Evolutionary conservation across 2,797 vertebrate species (phyloP).

Genomic region (Glossophaga mutica): DNA sequence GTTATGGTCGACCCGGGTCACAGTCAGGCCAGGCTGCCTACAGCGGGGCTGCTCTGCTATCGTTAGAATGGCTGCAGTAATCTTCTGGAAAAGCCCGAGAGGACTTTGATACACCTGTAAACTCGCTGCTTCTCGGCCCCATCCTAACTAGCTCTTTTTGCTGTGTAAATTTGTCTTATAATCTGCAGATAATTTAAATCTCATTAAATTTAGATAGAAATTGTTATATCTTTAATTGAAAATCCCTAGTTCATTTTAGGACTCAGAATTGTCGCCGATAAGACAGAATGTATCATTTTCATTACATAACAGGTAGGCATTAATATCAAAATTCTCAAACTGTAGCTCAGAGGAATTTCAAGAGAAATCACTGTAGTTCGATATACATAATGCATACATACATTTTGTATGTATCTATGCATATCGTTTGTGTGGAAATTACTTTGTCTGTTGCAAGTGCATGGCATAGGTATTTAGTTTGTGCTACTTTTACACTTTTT

Average conservation of each 20-base stretch:
- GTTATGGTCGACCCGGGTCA: not conserved
- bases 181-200: not conserved
- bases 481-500: slow-evolving; percentile 64
- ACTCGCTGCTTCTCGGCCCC: not conserved
- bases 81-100: not conserved
- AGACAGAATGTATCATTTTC: not conserved
- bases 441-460: not conserved
- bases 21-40: not conserved
- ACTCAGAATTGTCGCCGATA: not conserved
- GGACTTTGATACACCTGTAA: not conserved
- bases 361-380: not conserved
- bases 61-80: not conserved
- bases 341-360: not conserved
- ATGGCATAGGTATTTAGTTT: slow-evolving; percentile 69
- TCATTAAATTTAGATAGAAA: slow-evolving; percentile 44
- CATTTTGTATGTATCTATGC: not conserved
- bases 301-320: not conserved
- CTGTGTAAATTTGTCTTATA: not conserved
- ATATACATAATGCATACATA: not conserved
- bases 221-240: not conserved
- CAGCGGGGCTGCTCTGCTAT: not conserved
- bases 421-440: slow-evolving; percentile 7
- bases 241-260: slow-evolving; percentile 31
- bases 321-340: slow-evolving; percentile 20
- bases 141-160: not conserved